Evolutionary conservation across 23 tunicate species (phyloP).

Genomic region (Trididemnum miniatum): DNA sequence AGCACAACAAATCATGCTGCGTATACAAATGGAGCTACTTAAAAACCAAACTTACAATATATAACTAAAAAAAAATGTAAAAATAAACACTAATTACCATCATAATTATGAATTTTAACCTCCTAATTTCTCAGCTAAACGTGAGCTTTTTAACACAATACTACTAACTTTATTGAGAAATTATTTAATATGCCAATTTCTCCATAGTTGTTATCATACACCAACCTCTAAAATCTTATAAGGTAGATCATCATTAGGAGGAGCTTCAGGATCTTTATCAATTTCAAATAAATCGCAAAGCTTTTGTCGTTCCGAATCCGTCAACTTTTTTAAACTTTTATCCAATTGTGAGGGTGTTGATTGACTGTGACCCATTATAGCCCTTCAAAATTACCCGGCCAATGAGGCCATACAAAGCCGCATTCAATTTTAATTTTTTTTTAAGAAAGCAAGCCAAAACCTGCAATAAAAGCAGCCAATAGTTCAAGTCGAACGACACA

Average conservation of each 20-base stretch:
- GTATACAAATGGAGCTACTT: too few species aligned
- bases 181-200: too few species aligned
- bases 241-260: not conserved
- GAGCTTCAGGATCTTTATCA: not conserved
- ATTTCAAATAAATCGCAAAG: not conserved
- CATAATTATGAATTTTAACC: too few species aligned
- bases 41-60: too few species aligned
- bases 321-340: not conserved
- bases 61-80: too few species aligned
- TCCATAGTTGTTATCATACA: not conserved
- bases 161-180: too few species aligned
- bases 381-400: not conserved
- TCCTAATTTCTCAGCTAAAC: too few species aligned
- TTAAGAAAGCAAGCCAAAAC: not conserved
- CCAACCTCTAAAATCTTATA: not conserved
- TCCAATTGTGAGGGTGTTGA: not conserved
- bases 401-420: too few species aligned
- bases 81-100: too few species aligned
- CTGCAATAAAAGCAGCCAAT: not conserved
- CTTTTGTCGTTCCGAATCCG: slow-evolving; percentile 1
- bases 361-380: not conserved
- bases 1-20: too few species aligned
- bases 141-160: too few species aligned
- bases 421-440: too few species aligned
- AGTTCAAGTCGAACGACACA: not conserved